phyloP scores from a whole-genome alignment of 2,113 vertebrate species.

The Hippocampus barbouri region DNA sequence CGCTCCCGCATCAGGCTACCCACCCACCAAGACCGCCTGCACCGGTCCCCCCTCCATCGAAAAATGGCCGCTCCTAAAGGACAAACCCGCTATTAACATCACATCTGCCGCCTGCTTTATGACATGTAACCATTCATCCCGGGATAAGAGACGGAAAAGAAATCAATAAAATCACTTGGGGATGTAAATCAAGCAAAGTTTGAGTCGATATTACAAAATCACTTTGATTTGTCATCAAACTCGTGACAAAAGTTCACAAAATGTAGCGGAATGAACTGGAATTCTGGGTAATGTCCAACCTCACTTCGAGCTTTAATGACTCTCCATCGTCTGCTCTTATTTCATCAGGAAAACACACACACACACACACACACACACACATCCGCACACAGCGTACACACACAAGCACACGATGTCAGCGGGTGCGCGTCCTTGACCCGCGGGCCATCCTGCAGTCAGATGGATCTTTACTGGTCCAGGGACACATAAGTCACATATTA shows the following conservation, averaged over 20 bases:
- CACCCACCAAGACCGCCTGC: background rate
- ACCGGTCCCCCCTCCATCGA: background rate
- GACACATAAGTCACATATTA: slow-evolving; percentile 54
- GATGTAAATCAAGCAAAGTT: background rate
- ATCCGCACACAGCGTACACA: background rate
- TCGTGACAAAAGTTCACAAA: background rate
- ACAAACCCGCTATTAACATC: slow-evolving; percentile 7
- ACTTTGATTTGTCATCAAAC: background rate
- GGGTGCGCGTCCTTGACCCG: slow-evolving; percentile 60
- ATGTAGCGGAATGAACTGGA: background rate
- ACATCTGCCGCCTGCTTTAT: background rate
- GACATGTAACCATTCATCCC: background rate
- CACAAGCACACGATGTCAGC: slow-evolving; percentile 11
- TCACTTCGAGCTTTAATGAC: background rate
- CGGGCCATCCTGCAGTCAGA: slow-evolving; percentile 39
- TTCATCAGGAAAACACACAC: slow-evolving; percentile 11
- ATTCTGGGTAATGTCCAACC: background rate
- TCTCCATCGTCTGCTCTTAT: background rate
- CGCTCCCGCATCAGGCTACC: background rate
- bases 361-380: background rate
- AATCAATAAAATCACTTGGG: background rate
- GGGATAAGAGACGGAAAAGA: background rate
- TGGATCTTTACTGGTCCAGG: slow-evolving; percentile 49
- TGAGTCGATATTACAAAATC: background rate
- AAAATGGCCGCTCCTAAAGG: slow-evolving; percentile 9